These are phyloP conservation scores for Myotis myotis DNA, from an alignment of 2,797 vertebrate species.

Conservation along the genomic window DNA sequence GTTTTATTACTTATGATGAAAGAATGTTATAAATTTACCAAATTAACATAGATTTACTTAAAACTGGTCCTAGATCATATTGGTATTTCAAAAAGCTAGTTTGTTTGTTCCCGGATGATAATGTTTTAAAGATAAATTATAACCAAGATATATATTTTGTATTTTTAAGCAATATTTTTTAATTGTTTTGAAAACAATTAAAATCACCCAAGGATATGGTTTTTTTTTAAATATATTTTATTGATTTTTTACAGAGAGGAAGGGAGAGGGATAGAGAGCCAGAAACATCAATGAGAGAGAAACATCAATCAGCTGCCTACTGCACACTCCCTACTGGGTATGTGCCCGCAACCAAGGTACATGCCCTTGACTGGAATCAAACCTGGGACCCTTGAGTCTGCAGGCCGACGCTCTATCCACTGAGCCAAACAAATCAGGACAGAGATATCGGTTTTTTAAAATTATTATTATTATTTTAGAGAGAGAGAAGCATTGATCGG, in stretches of 20 bases:
- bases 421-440: no score
- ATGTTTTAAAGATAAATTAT: constrained; percentile 44
- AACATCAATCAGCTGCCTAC: no score
- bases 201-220: neutral
- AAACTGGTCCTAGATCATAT: neutral
- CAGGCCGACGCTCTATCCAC: no score
- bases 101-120: neutral
- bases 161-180: neutral
- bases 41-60: constrained; percentile 21
- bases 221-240: neutral
- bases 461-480: neutral
- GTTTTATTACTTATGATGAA: constrained; percentile 11
- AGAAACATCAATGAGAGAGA: no score
- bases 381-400: no score
- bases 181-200: neutral
- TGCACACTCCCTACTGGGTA: no score
- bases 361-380: no score
- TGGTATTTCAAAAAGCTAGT: neutral
- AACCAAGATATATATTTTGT: neutral
- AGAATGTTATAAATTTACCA: neutral
- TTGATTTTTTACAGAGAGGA: no score
- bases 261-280: no score
- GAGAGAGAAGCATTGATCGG: neutral
- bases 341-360: no score
- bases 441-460: no score